Evolutionary conservation across 2,888 invertebrate species (phyloP).

Genomic region (Mechanitis messenoides): DNA sequence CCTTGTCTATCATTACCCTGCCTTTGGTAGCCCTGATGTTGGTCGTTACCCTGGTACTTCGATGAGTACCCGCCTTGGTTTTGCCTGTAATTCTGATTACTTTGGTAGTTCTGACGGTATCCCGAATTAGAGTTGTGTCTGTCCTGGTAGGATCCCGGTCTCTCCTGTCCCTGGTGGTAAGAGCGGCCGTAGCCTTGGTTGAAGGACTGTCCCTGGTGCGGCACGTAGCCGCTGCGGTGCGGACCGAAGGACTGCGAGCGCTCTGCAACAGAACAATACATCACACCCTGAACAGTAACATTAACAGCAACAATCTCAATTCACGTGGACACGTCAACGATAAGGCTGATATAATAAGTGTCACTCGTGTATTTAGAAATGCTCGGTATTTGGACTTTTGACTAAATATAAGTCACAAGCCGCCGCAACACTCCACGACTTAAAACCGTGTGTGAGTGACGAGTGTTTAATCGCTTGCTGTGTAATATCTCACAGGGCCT

Average conservation of each 20-base stretch:
- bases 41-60: constrained; percentile 31
- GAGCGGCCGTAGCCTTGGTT: constrained; percentile 34
- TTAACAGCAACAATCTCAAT: background rate
- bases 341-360: too few species aligned
- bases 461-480: constrained; percentile 65
- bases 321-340: too few species aligned
- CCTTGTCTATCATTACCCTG: constrained; percentile 11
- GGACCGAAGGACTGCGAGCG: constrained; percentile 62
- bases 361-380: too few species aligned
- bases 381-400: constrained; percentile 8
- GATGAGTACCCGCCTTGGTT: constrained; percentile 30
- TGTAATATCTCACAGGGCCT: constrained; percentile 40
- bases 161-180: constrained; percentile 28
- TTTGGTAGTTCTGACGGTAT: constrained; percentile 19
- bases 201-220: constrained; percentile 32
- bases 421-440: constrained; percentile 45
- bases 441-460: constrained; percentile 32
- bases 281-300: background rate
- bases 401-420: constrained; percentile 16
- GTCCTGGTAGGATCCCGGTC: constrained; percentile 27
- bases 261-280: constrained; percentile 51
- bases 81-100: constrained; percentile 23
- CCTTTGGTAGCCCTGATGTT: constrained; percentile 12
- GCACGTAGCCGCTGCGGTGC: constrained; percentile 56
- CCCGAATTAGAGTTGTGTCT: constrained; percentile 21